These are phyloP conservation scores for Batillaria attramentaria DNA, from an alignment of 1,140 invertebrate genomes.

Conservation along the genomic window DNA sequence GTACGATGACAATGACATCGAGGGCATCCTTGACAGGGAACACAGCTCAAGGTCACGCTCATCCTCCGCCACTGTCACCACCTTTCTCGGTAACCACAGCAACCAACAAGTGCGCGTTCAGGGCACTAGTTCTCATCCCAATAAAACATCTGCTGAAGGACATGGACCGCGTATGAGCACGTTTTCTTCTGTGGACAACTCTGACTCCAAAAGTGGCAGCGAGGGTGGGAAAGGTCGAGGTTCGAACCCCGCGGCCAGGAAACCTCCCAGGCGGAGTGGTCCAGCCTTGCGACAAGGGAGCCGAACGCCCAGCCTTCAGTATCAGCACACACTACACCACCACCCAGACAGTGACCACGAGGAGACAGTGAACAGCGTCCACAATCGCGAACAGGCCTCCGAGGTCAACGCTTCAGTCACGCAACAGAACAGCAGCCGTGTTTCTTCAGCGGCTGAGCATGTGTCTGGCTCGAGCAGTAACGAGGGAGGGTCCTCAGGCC, in stretches of 20 bases:
- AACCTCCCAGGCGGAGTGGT: not conserved
- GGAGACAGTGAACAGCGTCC: no score
- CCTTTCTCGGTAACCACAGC: not conserved
- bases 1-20: constrained; percentile 47
- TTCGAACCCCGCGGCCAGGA: not conserved
- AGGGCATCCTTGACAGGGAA: constrained; percentile 37
- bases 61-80: not conserved
- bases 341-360: not conserved
- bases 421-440: no score
- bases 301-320: constrained; percentile 12
- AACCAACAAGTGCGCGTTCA: no score
- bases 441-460: no score
- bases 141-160: no score
- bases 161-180: no score
- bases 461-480: no score
- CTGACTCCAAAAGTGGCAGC: not conserved
- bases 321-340: not conserved
- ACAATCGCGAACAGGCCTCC: no score
- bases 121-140: no score
- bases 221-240: not conserved
- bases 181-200: no score
- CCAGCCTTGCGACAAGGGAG: not conserved
- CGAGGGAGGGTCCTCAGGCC: no score
- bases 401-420: no score
- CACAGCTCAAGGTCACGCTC: not conserved